These are phyloP conservation scores for Epinephelus moara DNA, from an alignment of 2,113 vertebrate species.

Conservation along the genomic window DNA sequence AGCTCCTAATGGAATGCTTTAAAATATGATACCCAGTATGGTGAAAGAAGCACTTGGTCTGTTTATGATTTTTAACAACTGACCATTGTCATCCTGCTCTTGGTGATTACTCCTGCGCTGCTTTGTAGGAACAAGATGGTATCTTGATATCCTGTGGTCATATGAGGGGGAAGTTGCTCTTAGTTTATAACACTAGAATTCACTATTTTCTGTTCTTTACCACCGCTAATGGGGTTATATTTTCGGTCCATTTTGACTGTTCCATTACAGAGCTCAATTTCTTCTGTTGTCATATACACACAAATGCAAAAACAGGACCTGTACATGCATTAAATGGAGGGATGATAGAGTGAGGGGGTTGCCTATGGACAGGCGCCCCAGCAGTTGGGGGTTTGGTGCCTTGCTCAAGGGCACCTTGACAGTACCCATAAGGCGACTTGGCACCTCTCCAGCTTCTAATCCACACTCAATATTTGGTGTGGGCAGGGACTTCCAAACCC, in stretches of 20 bases:
- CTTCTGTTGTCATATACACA: too few relatives aligned
- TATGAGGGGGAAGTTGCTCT: not conserved
- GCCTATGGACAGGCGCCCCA: too few relatives aligned
- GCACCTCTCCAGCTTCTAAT: too few relatives aligned
- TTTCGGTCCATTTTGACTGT: not conserved
- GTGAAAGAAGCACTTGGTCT: constrained; percentile 61
- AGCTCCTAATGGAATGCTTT: constrained; percentile 65
- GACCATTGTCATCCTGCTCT: constrained; percentile 59
- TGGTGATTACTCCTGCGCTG: not conserved
- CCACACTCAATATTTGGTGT: too few relatives aligned
- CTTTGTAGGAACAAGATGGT: constrained; percentile 14
- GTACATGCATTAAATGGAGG: too few relatives aligned
- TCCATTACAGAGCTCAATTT: not conserved
- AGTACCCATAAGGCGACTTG: too few relatives aligned
- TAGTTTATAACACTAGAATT: not conserved
- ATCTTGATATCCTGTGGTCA: not conserved
- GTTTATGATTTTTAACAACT: constrained; percentile 68
- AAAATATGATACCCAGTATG: constrained; percentile 62
- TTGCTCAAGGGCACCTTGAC: too few relatives aligned
- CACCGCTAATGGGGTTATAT: not conserved
- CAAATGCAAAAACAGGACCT: too few relatives aligned
- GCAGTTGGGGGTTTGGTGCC: too few relatives aligned
- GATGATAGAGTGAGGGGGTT: too few relatives aligned
- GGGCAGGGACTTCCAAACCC: too few relatives aligned
- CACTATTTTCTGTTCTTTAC: not conserved